A percentile compares a stretch with the other conserved stretches of the same genome.
Conservation (phyloP, 2,888 invertebrate species). For the Achlya flavicornis region DNA sequence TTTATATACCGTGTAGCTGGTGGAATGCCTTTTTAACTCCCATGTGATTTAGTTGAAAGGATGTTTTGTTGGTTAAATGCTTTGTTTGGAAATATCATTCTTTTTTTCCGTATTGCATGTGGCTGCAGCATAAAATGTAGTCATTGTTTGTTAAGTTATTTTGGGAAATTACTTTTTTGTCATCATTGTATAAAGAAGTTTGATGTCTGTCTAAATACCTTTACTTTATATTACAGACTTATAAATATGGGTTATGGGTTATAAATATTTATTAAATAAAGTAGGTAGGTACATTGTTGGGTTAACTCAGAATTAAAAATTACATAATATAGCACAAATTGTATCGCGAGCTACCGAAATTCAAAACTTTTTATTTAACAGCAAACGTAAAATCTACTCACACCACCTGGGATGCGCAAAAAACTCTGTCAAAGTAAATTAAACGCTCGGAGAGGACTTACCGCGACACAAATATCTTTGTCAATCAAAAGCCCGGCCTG, state of each 20-base stretch:
- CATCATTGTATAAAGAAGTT: no score
- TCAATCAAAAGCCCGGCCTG: conserved; percentile 64
- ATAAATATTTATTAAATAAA: no score
- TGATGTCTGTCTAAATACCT: no score
- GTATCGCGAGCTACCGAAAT: neutral
- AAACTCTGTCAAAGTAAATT: conserved; percentile 3
- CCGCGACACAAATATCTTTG: conserved; percentile 57
- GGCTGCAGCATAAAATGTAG: no score
- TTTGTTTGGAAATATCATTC: neutral
- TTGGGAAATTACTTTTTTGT: no score
- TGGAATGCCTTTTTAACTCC: conserved; percentile 14
- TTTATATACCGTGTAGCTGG: conserved; percentile 29
- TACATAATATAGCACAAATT: no score
- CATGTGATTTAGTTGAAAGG: conserved; percentile 1
- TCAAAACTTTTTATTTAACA: neutral
- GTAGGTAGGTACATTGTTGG: no score
- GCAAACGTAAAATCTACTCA: neutral
- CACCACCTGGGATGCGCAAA: neutral
- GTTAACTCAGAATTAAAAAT: no score
- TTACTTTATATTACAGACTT: no score
- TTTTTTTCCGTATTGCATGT: no score
- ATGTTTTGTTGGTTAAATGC: neutral
- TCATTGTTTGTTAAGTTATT: no score
- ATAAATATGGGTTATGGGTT: no score
- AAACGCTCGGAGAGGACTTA: conserved; percentile 24